Evolutionary conservation across 1,140 invertebrate genomes (phyloP), one percentile per base, ranked within the genome.

Genomic region (Pseudobourletiella spinata): DNA sequence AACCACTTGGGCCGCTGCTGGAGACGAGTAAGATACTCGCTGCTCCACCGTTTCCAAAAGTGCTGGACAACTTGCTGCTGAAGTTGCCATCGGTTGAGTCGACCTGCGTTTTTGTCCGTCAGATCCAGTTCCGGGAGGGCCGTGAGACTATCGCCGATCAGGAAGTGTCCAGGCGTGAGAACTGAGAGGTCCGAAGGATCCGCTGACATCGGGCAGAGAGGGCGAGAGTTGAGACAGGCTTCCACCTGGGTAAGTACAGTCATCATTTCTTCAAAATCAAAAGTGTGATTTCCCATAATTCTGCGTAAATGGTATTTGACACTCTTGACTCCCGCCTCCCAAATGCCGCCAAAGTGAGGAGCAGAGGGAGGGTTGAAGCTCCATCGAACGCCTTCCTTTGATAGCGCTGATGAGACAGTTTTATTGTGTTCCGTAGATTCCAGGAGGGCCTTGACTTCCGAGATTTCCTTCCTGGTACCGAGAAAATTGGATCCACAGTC

Each of bases 341-440:
- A 77, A 20, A 76, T 26, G n/a, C 74, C 76, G 16, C 76, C 76
- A 57, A 78, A 75, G 69, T 77, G 73, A 2, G 74, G 72, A 14
- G 73, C 70, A 14, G 46, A 18, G 20, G 77, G 72, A 1, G 77
- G 76, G 59, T 74, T 76, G 60, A 79, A 77, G 32, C 75, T 57
- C 75, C 77, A 79, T 25, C 69, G 52, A 1, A 76, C 73, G n/a
- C 61, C 70, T 55, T 70, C 24, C 8, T 24, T 22, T 42, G 42
- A 24, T 26, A 60, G 3, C n/a, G 30, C 16, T 6, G 54, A 22
- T 11, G 32, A 6, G 2, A 54, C 18, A n/a, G 39, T 29, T 15
- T 48, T 16, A 35, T 39, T 55, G 16, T 24, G 3, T 61, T 11
- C 2, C 16, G 11, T 8, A 24, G 32, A 18, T 46, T 43, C 22